A percentile compares a stretch with the other conserved stretches of the same genome.
Conservation (phyloP, 2,113 vertebrate genomes). For the Lipophrys pholis region DNA sequence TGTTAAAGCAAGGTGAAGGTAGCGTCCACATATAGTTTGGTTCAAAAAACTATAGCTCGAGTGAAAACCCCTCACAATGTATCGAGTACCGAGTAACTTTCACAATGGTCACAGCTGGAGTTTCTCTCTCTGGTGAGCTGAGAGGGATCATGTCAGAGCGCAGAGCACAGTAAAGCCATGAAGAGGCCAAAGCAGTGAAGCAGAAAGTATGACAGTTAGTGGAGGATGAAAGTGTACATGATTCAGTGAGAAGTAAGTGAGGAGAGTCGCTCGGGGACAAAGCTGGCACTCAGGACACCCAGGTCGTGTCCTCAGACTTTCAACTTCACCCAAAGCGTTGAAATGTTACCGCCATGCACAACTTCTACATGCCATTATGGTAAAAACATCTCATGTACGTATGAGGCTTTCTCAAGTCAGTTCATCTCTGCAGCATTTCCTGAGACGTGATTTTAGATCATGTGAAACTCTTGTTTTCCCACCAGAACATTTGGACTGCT, state of each 20-base stretch:
- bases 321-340: neutral
- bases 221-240: conserved; percentile 14
- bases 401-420: too few relatives aligned
- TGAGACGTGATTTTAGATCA: too few relatives aligned
- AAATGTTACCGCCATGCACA: neutral
- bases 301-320: neutral
- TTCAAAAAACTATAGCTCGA: too few relatives aligned
- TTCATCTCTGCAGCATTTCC: too few relatives aligned
- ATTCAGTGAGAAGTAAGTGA: conserved; percentile 30
- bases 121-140: neutral
- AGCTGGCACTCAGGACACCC: neutral
- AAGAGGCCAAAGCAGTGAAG: conserved; percentile 23
- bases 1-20: neutral
- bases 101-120: conserved; percentile 12
- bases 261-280: neutral
- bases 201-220: conserved; percentile 22
- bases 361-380: neutral
- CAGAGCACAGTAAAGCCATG: conserved; percentile 2
- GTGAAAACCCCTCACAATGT: neutral
- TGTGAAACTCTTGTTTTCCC: neutral
- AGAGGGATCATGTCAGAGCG: conserved; percentile 9
- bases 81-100: neutral
- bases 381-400: neutral
- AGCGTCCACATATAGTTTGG: too few relatives aligned
- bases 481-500: conserved; percentile 7